A percentile compares a stretch with the other conserved stretches of the same genome.
Evolutionary conservation across 2,888 invertebrate species (phyloP).

Genomic region (Eupithecia insigniata): DNA sequence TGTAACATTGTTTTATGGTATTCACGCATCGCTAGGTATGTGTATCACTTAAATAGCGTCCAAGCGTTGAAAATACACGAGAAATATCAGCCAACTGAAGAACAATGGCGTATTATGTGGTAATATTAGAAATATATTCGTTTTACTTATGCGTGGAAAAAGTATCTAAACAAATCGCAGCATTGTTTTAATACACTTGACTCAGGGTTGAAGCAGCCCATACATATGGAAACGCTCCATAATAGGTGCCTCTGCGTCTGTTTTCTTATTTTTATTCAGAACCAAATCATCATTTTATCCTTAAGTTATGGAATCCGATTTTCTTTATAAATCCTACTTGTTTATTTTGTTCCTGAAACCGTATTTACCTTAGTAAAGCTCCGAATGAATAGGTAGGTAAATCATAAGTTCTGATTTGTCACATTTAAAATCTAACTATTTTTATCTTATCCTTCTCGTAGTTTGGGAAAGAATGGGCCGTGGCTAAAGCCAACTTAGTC

Average conservation of each 20-base stretch:
- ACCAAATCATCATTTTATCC: constrained; percentile 40
- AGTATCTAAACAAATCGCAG: constrained; percentile 82
- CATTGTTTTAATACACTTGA: constrained; percentile 72
- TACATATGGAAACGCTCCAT: constrained; percentile 55
- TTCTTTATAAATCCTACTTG: constrained; percentile 25
- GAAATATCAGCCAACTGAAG: constrained; percentile 78
- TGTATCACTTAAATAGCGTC: constrained; percentile 76
- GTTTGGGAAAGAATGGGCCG: constrained; percentile 74
- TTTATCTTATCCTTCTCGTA: constrained; percentile 75
- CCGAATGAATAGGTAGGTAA: constrained; percentile 37
- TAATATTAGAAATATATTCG: constrained; percentile 83
- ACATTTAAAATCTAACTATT: constrained; percentile 69
- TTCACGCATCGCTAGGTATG: constrained; percentile 74
- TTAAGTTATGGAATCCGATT: constrained; percentile 40
- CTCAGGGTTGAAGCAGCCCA: constrained; percentile 63
- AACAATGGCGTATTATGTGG: constrained; percentile 84
- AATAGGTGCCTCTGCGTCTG: constrained; percentile 46
- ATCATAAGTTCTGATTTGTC: constrained; percentile 60
- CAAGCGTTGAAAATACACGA: constrained; percentile 76
- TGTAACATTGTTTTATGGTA: constrained; percentile 67
- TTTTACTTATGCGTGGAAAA: constrained; percentile 79
- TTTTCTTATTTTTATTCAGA: constrained; percentile 50
- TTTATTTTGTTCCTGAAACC: constrained; percentile 15
- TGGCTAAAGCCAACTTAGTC: constrained; percentile 57
- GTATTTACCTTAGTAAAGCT: constrained; percentile 13